Evolutionary conservation across 2,888 invertebrate species (phyloP).

Genomic region (Microctonus brassicae): DNA sequence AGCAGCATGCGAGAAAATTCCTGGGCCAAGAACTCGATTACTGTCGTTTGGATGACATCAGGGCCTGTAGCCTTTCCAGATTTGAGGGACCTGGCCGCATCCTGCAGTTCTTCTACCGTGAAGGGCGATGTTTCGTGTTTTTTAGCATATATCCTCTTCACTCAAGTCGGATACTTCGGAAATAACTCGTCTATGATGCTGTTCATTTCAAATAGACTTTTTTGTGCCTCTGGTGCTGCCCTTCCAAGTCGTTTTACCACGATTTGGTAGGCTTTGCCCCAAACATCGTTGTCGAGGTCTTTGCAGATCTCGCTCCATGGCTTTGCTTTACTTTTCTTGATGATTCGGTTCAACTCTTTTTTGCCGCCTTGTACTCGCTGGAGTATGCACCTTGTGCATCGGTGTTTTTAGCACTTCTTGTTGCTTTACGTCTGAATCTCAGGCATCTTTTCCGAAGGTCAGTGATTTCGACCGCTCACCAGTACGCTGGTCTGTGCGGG

Average conservation of each 20-base stretch:
- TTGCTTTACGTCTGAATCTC: too few relatives aligned
- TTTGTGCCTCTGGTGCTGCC: slow-evolving; percentile 15
- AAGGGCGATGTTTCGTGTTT: too few relatives aligned
- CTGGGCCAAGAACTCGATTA: slow-evolving; percentile 22
- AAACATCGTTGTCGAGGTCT: slow-evolving; percentile 5
- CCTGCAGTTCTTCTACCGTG: slow-evolving; percentile 22
- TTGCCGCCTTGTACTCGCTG: too few relatives aligned
- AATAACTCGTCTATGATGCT: slow-evolving; percentile 19
- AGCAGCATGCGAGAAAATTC: slow-evolving; percentile 32
- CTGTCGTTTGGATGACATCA: slow-evolving; percentile 33
- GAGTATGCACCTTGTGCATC: too few relatives aligned
- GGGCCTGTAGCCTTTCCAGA: slow-evolving; percentile 33
- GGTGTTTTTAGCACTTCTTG: too few relatives aligned
- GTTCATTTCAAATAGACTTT: slow-evolving; percentile 13
- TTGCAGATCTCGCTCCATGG: slow-evolving; percentile 18
- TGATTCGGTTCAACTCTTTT: slow-evolving; percentile 11
- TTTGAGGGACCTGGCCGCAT: slow-evolving; percentile 32
- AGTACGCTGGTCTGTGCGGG: too few relatives aligned
- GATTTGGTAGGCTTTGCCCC: slow-evolving; percentile 29
- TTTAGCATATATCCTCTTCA: too few relatives aligned
- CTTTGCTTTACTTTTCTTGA: slow-evolving; percentile 16
- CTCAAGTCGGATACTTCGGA: slow-evolving; percentile 17
- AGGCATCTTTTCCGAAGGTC: too few relatives aligned
- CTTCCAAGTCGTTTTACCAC: slow-evolving; percentile 13
- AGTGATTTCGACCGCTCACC: too few relatives aligned